These are phyloP conservation scores for Borostomias antarcticus DNA, from an alignment of 2,797 vertebrate genomes.

Conservation along the genomic window DNA sequence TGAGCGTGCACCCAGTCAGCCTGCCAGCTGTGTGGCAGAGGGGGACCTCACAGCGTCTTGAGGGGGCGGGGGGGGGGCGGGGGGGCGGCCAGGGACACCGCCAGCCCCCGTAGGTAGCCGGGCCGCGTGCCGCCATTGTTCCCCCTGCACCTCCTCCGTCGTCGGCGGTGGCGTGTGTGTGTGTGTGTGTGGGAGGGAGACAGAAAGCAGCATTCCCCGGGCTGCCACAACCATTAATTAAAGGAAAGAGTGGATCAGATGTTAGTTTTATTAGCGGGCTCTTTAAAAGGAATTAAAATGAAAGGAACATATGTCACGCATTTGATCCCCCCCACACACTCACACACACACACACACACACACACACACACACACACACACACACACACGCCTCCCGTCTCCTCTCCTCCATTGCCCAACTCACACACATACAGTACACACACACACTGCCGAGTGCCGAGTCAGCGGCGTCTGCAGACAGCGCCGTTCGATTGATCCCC, in stretches of 20 bases:
- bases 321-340: conserved; percentile 62
- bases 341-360: conserved; percentile 24
- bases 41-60: conserved; percentile 68
- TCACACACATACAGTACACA: conserved; percentile 71
- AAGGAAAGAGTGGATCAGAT: conserved; percentile 76
- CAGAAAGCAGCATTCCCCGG: conserved; percentile 57
- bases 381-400: conserved; percentile 45
- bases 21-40: too few relatives aligned
- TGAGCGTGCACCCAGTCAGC: conserved; percentile 64
- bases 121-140: conserved; percentile 68
- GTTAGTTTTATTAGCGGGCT: conserved; percentile 78
- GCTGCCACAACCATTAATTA: conserved; percentile 75
- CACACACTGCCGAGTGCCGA: conserved; percentile 66
- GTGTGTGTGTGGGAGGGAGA: background rate
- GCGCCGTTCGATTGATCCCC: conserved; percentile 67
- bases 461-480: conserved; percentile 76
- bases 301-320: conserved; percentile 79
- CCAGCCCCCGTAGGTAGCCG: conserved; percentile 62
- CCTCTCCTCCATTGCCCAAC: conserved; percentile 23
- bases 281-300: conserved; percentile 76
- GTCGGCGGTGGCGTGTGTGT: conserved; percentile 47
- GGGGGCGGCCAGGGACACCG: conserved; percentile 40
- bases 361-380: conserved; percentile 58
- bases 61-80: conserved; percentile 24
- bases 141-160: conserved; percentile 30